Evolutionary conservation across 2,797 vertebrate genomes (phyloP), one percentile per base, ranked within the genome.

Genomic region (Gadopsis bispinosus): DNA sequence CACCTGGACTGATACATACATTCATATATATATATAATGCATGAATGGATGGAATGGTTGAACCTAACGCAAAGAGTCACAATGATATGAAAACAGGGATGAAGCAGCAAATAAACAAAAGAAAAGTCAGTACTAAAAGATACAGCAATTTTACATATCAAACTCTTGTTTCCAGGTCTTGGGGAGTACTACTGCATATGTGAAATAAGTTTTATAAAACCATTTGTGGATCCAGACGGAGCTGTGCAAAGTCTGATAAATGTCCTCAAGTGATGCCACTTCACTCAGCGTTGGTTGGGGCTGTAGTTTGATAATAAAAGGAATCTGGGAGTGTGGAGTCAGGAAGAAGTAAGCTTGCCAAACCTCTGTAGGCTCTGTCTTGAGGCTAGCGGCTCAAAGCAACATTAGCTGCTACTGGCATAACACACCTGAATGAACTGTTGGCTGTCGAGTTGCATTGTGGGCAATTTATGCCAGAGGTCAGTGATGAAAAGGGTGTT

Each of bases 231-330:
- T 54, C 51, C 51, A 54, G 51, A 29, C 13, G 51, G 13, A 54
- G 22, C 48, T 50, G 9, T 9, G 9, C 3, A 10, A n/a, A n/a
- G 20, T 48, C 47, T 79, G 56, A 75, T 75, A 51, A 63, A 68
- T 64, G 35, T 39, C 20, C 35, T 67, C 43, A 84, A 19, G 29
- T 19, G 16, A 41, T 74, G 61, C 35, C 62, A 63, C 11, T 51
- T 50, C 43, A 48, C 20, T 72, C 41, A 47, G 55, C 33, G 43
- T 48, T 2, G 4, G 4, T 3, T 26, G 12, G 50, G 10, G 4
- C 50, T 73, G 53, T 63, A 54, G 39, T 71, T 67, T 71, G 26
- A 55, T 78, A 75, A 39, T 4, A 7, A 37, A 64, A 53, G 22
- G 35, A 59, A 65, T 17, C 2, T 31, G 19, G 9, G 7, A 13